phyloP scores from a whole-genome alignment of 2,797 vertebrate genomes.

The Chiroxiphia lanceolata region DNA sequence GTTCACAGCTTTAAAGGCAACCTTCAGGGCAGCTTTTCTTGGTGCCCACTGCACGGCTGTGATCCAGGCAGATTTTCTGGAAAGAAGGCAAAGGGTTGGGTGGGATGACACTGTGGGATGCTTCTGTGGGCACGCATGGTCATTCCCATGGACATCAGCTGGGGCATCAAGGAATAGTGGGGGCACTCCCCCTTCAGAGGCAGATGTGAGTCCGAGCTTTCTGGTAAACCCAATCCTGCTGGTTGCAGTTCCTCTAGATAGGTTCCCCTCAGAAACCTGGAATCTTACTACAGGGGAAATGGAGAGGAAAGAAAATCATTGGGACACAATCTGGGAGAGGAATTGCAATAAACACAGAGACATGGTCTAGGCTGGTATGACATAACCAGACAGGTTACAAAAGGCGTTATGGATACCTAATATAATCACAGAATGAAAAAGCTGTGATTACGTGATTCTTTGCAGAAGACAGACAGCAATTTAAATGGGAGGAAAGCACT shows the following conservation, averaged over 20 bases:
- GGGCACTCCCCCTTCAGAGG: not conserved
- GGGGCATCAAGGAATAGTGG: not conserved
- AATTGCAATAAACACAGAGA: not conserved
- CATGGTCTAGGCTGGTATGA: not conserved
- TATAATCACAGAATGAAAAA: not conserved
- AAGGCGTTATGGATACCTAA: not conserved
- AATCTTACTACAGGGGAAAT: not conserved
- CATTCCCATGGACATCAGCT: not conserved
- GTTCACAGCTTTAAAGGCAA: conserved; percentile 14
- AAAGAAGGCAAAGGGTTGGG: not conserved
- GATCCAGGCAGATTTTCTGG: not conserved
- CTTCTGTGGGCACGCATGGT: not conserved
- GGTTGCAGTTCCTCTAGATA: not conserved
- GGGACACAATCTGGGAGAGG: not conserved
- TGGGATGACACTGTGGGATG: not conserved
- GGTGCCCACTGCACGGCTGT: not conserved
- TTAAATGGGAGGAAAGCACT: not conserved
- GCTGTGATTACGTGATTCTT: not conserved
- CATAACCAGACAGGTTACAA: not conserved
- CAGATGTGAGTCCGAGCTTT: not conserved
- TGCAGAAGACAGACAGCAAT: not conserved
- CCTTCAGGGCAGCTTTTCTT: not conserved
- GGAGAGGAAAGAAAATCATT: not conserved
- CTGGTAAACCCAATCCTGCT: not conserved
- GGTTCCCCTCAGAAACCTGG: not conserved